phyloP scores from a whole-genome alignment of 1,140 invertebrate species.

The Harpegnathos saltator region DNA sequence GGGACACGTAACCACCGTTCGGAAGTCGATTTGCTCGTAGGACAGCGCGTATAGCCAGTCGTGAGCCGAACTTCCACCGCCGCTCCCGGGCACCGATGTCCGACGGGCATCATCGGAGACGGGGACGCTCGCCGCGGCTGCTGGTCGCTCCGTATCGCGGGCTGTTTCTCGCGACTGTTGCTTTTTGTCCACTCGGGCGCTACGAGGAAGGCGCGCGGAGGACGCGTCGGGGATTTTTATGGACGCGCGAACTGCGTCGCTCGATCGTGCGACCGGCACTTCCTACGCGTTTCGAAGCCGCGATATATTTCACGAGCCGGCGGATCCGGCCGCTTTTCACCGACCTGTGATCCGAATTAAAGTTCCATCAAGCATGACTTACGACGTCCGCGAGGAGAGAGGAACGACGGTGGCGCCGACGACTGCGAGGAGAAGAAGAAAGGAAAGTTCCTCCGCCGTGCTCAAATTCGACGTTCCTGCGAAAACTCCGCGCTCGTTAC shows the following conservation, averaged over 20 bases:
- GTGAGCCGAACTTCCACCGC: constrained; percentile 17
- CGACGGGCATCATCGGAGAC: not conserved
- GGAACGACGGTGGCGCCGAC: not conserved
- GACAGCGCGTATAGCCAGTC: not conserved
- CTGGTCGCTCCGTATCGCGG: too few relatives aligned
- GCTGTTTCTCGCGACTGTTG: too few relatives aligned
- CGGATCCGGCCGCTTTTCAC: constrained; percentile 1
- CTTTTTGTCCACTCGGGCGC: too few relatives aligned
- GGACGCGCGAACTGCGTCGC: not conserved
- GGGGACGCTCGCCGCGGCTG: too few relatives aligned
- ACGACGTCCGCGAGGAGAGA: not conserved
- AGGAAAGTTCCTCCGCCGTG: constrained; percentile 15
- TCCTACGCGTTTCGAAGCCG: not conserved
- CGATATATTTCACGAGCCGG: constrained; percentile 43
- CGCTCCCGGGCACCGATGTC: not conserved
- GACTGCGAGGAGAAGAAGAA: not conserved
- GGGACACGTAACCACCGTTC: constrained; percentile 69
- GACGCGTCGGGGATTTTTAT: not conserved
- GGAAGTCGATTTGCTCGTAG: constrained; percentile 51
- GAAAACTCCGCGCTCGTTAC: constrained; percentile 75
- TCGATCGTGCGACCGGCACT: constrained; percentile 5
- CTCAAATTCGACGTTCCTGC: constrained; percentile 34
- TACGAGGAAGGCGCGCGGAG: not conserved
- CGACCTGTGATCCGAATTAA: constrained; percentile 35
- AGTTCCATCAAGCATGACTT: constrained; percentile 44